A percentile compares a stretch with the other conserved stretches of the same genome.
Conservation (phyloP, 2,888 invertebrate genomes). For the Stenoptilia bipunctidactyla region DNA sequence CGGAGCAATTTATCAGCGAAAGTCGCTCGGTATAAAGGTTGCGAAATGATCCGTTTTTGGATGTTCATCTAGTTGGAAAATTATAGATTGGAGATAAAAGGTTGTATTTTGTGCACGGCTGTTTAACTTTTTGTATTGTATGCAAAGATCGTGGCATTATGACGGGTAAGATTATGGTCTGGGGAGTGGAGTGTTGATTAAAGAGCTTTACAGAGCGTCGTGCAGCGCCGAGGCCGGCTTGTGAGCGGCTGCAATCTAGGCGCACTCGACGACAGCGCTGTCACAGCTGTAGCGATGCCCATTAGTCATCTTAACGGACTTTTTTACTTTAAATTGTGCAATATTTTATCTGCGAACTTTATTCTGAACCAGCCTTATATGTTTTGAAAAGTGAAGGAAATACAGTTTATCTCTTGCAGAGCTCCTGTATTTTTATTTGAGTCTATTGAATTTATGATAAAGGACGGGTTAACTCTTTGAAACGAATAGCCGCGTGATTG, state of each 20-base stretch:
- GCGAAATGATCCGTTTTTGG: constrained; percentile 2
- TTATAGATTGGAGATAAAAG: no score
- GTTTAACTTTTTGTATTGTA: not conserved
- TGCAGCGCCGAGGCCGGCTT: constrained; percentile 48
- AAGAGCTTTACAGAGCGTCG: constrained; percentile 36
- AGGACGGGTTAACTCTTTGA: no score
- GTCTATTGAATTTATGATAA: no score
- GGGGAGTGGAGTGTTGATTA: constrained; percentile 45
- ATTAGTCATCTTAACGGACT: constrained; percentile 6
- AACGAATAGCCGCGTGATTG: no score
- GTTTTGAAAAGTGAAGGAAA: no score
- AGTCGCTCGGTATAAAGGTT: constrained; percentile 16
- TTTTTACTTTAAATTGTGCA: not conserved
- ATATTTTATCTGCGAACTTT: not conserved
- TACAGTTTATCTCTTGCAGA: no score
- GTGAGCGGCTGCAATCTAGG: constrained; percentile 55
- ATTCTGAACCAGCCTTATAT: no score
- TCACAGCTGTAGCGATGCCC: constrained; percentile 4
- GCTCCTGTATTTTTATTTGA: no score
- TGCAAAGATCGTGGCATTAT: not conserved
- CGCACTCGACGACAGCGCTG: constrained; percentile 21
- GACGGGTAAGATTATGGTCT: constrained; percentile 20
- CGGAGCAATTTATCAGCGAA: constrained; percentile 31
- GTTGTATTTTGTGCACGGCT: no score
- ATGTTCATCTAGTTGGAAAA: no score